Conservation (phyloP, 2,888 invertebrate species). For the Andrena camellia region DNA sequence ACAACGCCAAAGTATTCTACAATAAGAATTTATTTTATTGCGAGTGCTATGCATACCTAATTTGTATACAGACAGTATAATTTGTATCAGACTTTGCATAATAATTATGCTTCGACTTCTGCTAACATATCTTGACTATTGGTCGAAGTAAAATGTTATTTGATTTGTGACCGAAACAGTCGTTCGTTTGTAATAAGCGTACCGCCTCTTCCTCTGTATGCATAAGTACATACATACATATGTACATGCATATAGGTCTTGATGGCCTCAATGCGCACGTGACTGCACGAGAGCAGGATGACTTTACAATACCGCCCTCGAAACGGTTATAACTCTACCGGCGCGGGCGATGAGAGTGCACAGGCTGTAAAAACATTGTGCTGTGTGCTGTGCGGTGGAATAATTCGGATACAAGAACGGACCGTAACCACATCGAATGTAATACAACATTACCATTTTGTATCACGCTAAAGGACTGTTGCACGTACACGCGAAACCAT, state of each 20-base stretch:
- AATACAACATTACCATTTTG: no score
- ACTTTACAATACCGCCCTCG: conserved; percentile 59
- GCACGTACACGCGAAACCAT: no score
- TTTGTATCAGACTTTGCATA: not conserved
- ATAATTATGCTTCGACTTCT: conserved; percentile 20
- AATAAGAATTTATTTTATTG: not conserved
- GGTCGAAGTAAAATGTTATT: conserved; percentile 75
- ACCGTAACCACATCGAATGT: conserved; percentile 13
- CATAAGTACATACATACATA: conserved; percentile 55
- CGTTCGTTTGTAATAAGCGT: conserved; percentile 78
- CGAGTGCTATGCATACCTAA: not conserved
- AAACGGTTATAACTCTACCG: conserved; percentile 56
- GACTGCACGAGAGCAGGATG: conserved; percentile 54
- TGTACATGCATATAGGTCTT: conserved; percentile 41
- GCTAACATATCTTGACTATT: conserved; percentile 37
- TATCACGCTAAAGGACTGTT: no score
- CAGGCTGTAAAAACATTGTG: conserved; percentile 59
- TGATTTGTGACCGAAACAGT: conserved; percentile 80
- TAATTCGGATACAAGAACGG: conserved; percentile 35
- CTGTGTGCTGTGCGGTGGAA: conserved; percentile 5
- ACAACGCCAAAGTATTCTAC: not conserved
- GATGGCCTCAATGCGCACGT: conserved; percentile 69
- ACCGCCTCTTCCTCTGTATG: conserved; percentile 82
- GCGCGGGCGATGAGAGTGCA: conserved; percentile 44
- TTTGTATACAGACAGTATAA: no score